phyloP scores from a whole-genome alignment of 2,797 vertebrate genomes.

The Anas bahamensis region DNA sequence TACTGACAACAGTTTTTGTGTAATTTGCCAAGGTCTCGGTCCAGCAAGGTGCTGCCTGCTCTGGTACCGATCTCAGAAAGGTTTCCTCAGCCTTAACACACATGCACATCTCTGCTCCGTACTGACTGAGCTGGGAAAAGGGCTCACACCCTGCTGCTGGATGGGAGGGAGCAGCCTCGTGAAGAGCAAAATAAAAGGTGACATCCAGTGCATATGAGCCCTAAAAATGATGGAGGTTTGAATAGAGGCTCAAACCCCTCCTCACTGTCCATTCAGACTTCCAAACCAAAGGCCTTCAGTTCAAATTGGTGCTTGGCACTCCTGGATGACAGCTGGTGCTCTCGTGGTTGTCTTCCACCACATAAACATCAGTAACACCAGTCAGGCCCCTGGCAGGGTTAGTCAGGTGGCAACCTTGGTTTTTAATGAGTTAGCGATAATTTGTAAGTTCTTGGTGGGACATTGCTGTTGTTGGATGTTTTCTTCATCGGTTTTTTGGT shows the following conservation, averaged over 20 bases:
- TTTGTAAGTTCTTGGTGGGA: background rate
- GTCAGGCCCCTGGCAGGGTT: background rate
- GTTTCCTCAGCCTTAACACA: background rate
- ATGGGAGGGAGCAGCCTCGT: background rate
- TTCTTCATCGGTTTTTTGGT: constrained; percentile 4
- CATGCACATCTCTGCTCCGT: background rate
- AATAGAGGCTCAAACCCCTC: background rate
- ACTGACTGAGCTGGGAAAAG: background rate
- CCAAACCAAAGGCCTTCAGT: background rate
- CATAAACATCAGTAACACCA: background rate
- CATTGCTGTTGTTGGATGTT: background rate
- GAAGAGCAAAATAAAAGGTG: background rate
- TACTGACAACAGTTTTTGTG: background rate
- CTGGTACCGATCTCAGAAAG: background rate
- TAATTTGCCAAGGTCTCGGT: background rate
- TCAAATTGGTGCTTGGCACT: background rate
- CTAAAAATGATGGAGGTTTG: background rate
- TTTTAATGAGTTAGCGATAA: background rate
- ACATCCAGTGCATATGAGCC: background rate
- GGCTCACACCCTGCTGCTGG: background rate
- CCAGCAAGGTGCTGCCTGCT: background rate
- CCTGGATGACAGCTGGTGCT: background rate
- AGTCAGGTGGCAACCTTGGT: background rate
- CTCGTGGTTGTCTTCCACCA: background rate
- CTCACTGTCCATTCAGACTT: background rate